Percentiles rank a stretch among this genome's conserved stretches.
Conservation (phyloP, 2,888 invertebrate genomes). For the Yponomeuta cagnagella region DNA sequence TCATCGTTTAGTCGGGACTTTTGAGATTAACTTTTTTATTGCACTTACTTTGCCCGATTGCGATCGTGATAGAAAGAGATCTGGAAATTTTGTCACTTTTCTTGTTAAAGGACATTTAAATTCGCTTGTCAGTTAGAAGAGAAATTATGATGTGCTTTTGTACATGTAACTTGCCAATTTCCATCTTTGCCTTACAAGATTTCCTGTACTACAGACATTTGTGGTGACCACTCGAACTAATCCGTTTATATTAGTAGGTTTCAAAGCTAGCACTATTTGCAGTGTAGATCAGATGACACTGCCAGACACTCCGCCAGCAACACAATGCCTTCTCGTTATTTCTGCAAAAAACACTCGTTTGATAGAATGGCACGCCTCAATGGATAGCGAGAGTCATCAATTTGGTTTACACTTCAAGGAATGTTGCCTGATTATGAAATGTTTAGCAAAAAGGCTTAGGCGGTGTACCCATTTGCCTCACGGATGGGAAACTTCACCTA, state of each 20-base stretch:
- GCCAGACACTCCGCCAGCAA: constrained; percentile 16
- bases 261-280: neutral
- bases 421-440: neutral
- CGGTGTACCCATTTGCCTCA: neutral
- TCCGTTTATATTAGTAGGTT: neutral
- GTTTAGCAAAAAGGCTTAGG: neutral
- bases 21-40: no score
- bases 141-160: no score
- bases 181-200: neutral
- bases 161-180: neutral
- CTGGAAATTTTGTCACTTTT: no score
- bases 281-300: no score
- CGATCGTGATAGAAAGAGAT: no score
- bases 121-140: no score
- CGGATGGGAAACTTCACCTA: neutral
- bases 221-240: neutral
- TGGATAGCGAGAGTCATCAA: constrained; percentile 10
- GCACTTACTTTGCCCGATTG: no score
- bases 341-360: constrained; percentile 20
- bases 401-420: neutral
- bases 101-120: no score
- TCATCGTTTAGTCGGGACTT: no score
- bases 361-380: constrained; percentile 21
- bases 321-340: constrained; percentile 21
- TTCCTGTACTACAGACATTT: neutral